Evolutionary conservation across 2,797 vertebrate species (phyloP).

Genomic region (Lepus oiostolus): DNA sequence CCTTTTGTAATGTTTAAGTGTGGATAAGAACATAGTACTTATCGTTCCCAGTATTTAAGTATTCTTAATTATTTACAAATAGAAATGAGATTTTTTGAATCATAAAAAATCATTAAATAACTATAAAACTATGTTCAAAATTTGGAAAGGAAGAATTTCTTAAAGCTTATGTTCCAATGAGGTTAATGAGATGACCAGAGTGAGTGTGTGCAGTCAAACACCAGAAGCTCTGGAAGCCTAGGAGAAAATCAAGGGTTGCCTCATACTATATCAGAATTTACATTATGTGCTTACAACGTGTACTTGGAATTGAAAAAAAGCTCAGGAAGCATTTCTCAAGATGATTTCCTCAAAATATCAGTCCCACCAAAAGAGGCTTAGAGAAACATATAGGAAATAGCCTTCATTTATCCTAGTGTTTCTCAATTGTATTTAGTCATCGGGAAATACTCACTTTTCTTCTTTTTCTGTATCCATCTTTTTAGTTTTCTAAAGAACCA

Average conservation of each 20-base stretch:
- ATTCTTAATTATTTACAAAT: neutral
- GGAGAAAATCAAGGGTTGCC: neutral
- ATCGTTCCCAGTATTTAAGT: neutral
- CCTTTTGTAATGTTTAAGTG: neutral
- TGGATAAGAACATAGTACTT: neutral
- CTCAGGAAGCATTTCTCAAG: neutral
- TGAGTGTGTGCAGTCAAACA: neutral
- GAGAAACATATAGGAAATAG: neutral
- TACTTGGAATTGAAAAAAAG: neutral
- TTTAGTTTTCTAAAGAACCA: neutral
- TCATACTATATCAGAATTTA: neutral
- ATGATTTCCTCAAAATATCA: neutral
- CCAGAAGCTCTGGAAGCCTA: neutral
- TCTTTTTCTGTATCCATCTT: neutral
- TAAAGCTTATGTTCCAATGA: neutral
- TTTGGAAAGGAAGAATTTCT: neutral
- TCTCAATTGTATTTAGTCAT: too few relatives aligned
- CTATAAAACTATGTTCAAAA: neutral
- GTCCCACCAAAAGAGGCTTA: neutral
- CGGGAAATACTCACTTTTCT: neutral
- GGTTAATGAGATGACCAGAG: neutral
- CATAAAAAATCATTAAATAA: neutral
- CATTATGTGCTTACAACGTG: neutral
- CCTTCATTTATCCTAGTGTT: neutral
- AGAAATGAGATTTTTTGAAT: neutral